These are phyloP conservation scores for Mus musculus DNA, from an alignment of 2,113 vertebrate genomes.

Conservation along the genomic window GRCm39 chr17:80141501-80142000, in stretches of 20 bases:
- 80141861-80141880: not conserved
- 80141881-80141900: not conserved
- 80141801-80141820: not conserved
- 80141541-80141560: not conserved
- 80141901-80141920: not conserved
- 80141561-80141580: not conserved
- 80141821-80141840: not conserved
- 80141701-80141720: not conserved
- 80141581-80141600: not conserved
- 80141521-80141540: not conserved
- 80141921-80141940: not conserved
- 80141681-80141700: not conserved
- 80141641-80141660: not conserved
- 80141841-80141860: not conserved
- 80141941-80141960: not conserved
- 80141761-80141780: not conserved
- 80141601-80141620: not conserved
- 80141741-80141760: not conserved
- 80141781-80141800: not conserved
- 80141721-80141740: not conserved
- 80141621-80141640: not conserved
- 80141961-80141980: too few species aligned
- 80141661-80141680: not conserved
- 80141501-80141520: not conserved
- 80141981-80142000: too few species aligned